phyloP scores from a whole-genome alignment of 2,113 vertebrate genomes.

The Chascanopsetta lugubris region DNA sequence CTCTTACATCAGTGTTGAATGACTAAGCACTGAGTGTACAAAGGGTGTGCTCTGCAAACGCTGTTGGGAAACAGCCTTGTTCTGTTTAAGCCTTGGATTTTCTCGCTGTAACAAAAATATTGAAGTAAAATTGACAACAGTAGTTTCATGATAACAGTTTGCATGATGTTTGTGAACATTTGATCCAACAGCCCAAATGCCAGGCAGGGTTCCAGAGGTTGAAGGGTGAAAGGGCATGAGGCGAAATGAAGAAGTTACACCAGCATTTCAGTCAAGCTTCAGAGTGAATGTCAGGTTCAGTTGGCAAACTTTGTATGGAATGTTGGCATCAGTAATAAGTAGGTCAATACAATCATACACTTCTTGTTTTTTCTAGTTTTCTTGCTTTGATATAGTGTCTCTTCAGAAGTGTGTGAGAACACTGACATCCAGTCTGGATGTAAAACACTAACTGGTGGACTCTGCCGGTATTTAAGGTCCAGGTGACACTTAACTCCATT shows the following conservation, averaged over 20 bases:
- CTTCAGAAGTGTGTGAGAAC: not conserved
- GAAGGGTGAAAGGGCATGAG: constrained; percentile 3
- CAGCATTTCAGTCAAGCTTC: constrained; percentile 16
- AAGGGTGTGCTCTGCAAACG: constrained; percentile 43
- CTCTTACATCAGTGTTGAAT: constrained; percentile 7
- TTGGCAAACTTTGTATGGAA: constrained; percentile 3
- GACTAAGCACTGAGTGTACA: constrained; percentile 3
- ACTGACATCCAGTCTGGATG: constrained; percentile 7
- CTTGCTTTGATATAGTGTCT: constrained; percentile 34
- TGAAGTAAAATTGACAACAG: constrained; percentile 38
- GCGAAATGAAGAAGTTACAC: constrained; percentile 27
- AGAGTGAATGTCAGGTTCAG: constrained; percentile 25
- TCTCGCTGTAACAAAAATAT: not conserved
- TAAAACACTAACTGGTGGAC: too few species aligned
- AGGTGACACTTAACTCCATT: too few species aligned
- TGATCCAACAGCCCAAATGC: constrained; percentile 15
- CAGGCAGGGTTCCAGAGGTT: constrained; percentile 41
- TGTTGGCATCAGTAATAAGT: constrained; percentile 29
- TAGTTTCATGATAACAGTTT: constrained; percentile 39
- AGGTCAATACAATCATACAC: constrained; percentile 22
- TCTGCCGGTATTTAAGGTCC: too few species aligned
- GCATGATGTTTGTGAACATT: constrained; percentile 29
- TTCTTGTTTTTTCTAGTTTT: constrained; percentile 6
- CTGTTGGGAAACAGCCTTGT: constrained; percentile 7
- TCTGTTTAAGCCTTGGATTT: not conserved